Evolutionary conservation across 2,797 vertebrate species (phyloP), one percentile per base, ranked within the genome.

Genomic region (Eidolon dupreanum): DNA sequence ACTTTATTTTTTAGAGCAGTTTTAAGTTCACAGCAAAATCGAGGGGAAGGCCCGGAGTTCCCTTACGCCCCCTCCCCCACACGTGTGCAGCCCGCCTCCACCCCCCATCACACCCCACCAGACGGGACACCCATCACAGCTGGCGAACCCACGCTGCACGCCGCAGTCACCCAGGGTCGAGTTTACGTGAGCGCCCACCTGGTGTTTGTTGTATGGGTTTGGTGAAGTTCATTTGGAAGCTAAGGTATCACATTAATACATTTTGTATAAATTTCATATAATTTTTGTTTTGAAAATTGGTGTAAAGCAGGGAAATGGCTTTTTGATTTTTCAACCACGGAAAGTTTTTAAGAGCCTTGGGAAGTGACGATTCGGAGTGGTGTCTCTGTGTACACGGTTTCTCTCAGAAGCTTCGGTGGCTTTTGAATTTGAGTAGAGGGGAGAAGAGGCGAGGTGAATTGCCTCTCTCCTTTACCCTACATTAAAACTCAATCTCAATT

Each of bases 401-500:
- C 31, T 93, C 61, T 92, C 55, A 38, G 49, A 63, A 78, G 41
- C 33, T 81, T 79, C 57, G 88, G 13, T 61, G 19, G 28, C 10
- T 68, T 90, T 87, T 22, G n/a, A 66, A 38, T 95, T 43, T 51
- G 4, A 59, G 46, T 15, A 28, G 26, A 68, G 63, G 36, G 68
- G 36, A 9, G 5, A 49, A 43, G 51, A 83, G 63, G 6, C 63
- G 26, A 3, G 12, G 49, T 36, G 57, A 57, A 65, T 78, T 26
- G 10, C 71, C 63, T 73, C 26, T 61, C 6, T 91, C 53, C 46
- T 85, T 71, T 17, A 70, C 3, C 41, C 33, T 66, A 84, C 89
- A 46, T 87, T 73, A 85, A 90, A 94, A 79, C 65, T 91, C 55
- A 41, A 43, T 59, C 74, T 61, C 61, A 38, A 73, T 82, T 73